phyloP scores from a whole-genome alignment of 2,888 invertebrate species.

The Caenorhabditis sp. region DNA sequence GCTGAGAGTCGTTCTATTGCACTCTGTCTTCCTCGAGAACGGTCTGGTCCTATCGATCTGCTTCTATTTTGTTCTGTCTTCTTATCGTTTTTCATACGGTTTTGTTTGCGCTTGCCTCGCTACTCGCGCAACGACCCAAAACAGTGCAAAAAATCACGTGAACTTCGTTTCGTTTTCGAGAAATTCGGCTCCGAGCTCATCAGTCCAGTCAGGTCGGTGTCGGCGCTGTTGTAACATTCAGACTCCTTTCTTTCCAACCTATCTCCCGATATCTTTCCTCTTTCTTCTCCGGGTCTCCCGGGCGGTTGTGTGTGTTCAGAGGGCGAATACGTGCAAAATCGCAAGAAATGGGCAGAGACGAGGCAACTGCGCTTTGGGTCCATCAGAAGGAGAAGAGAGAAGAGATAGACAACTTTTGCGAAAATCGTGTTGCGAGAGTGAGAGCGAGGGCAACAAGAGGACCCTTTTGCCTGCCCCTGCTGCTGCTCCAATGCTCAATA shows the following conservation, averaged over 20 bases:
- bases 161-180: too few relatives aligned
- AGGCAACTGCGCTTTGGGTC: conserved; percentile 54
- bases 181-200: conserved; percentile 20
- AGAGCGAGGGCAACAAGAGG: conserved; percentile 22
- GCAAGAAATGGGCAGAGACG: conserved; percentile 34
- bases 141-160: conserved; percentile 1
- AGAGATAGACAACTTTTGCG: conserved; percentile 48
- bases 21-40: not conserved
- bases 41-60: conserved; percentile 1
- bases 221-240: conserved; percentile 47
- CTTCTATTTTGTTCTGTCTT: not conserved
- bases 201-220: not conserved
- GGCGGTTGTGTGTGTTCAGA: conserved; percentile 44
- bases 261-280: not conserved
- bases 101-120: not conserved
- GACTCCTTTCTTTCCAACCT: conserved; percentile 16
- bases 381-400: conserved; percentile 42
- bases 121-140: too few relatives aligned
- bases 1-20: not conserved
- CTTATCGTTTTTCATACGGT: not conserved
- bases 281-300: conserved; percentile 18
- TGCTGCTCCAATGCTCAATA: conserved; percentile 31
- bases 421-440: conserved; percentile 36
- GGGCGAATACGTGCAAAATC: conserved; percentile 59
- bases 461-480: not conserved